Conservation (phyloP, 2,113 vertebrate genomes). For the Cervus canadensis region DNA sequence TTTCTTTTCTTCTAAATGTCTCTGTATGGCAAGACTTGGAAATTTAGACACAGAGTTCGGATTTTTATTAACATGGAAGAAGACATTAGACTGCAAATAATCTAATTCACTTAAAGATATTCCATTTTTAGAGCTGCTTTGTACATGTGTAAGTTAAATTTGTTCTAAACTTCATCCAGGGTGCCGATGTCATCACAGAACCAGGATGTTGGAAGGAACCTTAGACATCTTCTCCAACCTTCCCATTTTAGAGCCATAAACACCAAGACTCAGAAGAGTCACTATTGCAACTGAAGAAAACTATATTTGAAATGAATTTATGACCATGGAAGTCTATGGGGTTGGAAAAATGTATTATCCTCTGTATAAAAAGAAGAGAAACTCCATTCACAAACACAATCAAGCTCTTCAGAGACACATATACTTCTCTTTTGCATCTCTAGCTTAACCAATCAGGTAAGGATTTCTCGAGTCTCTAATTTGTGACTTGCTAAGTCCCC, state of each 20-base stretch:
- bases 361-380: background rate
- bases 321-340: background rate
- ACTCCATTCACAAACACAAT: background rate
- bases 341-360: background rate
- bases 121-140: conserved; percentile 36
- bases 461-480: background rate
- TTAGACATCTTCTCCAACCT: background rate
- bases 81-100: background rate
- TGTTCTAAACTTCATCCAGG: background rate
- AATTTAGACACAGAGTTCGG: conserved; percentile 2
- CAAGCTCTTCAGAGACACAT: background rate
- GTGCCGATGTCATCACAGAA: background rate
- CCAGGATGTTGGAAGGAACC: background rate
- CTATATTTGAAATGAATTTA: conserved; percentile 1
- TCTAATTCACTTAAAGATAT: background rate
- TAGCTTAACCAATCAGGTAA: background rate
- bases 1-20: background rate
- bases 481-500: background rate
- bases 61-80: conserved; percentile 9
- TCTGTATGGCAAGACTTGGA: background rate
- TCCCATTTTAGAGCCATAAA: background rate
- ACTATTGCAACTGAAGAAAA: background rate
- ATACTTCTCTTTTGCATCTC: background rate
- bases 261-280: background rate
- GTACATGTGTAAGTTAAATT: background rate